Conservation (phyloP, 2,113 vertebrate genomes). For the Rhinichthys klamathensis region DNA sequence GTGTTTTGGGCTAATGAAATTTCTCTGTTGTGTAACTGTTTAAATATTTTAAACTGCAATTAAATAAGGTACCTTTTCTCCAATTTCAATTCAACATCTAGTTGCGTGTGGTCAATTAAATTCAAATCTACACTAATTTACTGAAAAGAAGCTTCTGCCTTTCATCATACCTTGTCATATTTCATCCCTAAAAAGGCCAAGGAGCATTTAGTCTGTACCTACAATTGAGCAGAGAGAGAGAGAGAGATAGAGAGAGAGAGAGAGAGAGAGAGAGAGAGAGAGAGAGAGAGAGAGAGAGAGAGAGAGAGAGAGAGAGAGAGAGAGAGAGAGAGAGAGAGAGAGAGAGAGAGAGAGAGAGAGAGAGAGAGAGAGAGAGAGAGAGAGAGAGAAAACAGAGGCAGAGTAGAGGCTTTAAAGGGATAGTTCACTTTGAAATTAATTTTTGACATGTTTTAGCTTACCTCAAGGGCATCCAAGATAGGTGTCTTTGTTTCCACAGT, state of each 20-base stretch:
- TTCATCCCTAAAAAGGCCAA: not conserved
- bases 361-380: too few species aligned
- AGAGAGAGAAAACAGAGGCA: not conserved
- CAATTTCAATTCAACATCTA: not conserved
- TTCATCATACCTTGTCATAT: not conserved
- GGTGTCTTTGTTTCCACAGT: too few species aligned
- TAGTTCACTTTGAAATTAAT: too few species aligned
- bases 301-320: too few species aligned
- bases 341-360: too few species aligned
- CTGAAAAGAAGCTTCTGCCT: not conserved
- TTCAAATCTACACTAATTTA: not conserved
- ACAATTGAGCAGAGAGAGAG: not conserved
- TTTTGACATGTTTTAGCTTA: too few species aligned
- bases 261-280: too few species aligned
- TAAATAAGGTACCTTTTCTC: not conserved
- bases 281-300: too few species aligned
- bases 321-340: too few species aligned
- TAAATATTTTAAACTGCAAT: not conserved
- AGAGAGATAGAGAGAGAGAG: too few species aligned
- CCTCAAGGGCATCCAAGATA: too few species aligned
- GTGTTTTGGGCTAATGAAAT: not conserved
- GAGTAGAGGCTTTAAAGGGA: not conserved
- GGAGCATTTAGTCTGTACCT: not conserved
- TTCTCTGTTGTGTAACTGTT: not conserved
- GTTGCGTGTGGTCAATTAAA: not conserved